phyloP scores from a whole-genome alignment of 2,113 vertebrate genomes.

The Eptesicus fuscus region DNA sequence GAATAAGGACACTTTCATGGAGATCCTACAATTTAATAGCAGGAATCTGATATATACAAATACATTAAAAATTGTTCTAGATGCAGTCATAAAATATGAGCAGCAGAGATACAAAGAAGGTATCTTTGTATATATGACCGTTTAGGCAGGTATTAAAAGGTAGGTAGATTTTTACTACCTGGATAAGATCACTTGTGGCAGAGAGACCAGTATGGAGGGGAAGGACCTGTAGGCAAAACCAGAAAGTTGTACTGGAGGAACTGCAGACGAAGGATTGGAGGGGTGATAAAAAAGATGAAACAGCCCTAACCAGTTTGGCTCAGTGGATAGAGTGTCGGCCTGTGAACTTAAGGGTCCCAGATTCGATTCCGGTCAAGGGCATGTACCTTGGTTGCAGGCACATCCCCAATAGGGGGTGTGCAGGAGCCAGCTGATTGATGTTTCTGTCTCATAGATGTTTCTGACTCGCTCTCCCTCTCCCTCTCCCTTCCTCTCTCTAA shows the following conservation, averaged over 20 bases:
- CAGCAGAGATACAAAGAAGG: background rate
- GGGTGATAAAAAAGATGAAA: background rate
- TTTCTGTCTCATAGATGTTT: too few species aligned
- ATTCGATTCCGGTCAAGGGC: too few species aligned
- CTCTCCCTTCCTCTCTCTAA: too few species aligned
- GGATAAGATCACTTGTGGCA: background rate
- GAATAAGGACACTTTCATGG: background rate
- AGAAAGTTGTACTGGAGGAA: background rate
- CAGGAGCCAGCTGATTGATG: too few species aligned
- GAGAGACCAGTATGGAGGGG: background rate
- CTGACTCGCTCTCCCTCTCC: too few species aligned
- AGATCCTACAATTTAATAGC: background rate
- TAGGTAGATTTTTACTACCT: background rate
- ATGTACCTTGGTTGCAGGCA: too few species aligned
- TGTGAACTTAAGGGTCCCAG: too few species aligned
- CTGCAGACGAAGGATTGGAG: background rate
- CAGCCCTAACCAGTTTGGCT: too few species aligned
- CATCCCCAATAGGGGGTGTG: too few species aligned
- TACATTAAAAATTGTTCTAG: background rate
- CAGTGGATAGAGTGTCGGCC: too few species aligned
- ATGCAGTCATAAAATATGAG: background rate
- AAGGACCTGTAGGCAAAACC: background rate
- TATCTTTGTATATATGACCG: too few species aligned
- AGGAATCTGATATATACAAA: background rate
- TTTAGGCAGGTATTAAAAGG: background rate